Base-by-base conservation (phyloP, 2,888 invertebrate species). In the Morpho deidamia region DNA sequence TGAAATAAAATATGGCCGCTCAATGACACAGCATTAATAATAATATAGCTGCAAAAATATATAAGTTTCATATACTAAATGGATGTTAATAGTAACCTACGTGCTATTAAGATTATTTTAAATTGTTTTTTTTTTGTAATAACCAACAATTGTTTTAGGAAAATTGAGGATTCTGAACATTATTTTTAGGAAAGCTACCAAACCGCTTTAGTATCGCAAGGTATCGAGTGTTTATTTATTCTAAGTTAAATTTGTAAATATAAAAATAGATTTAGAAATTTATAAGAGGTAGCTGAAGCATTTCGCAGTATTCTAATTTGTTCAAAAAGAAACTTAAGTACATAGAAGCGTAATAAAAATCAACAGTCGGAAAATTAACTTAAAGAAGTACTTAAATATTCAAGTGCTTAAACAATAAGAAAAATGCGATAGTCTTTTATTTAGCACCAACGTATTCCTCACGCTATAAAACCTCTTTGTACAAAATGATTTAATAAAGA, bases 261-360 rank as follows among this genome's bases (percentile, higher is more conserved):
- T 71, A 86, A 83, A 85, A 84, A 85, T 85, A 87, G 72, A 75
- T 82, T 83, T 78, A 81, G 76, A 83, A 79, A 72, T 71, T 74
- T 79, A 74, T 69, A 72, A 85, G 87, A 86, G 85, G 87, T 87
- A 86, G 86, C 80, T 82, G 77, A 78, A 79, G 78, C 78, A 62
- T 63, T 59, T 56, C 58, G 68, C 70, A 66, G 58, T 55, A 59
- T 68, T 70, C 66, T 67, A 71, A 74, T 57, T 54, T 69, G 61
- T 68, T 64, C 23, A 69, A 53, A 53, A 38, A 51, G 12, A 69
- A 69, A 79, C 74, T 79, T 82, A 83, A 83, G 83, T 83, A 83
- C 83, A 50, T 71, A 51, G 64, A 69, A 74, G 64, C 67, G 61
- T 55, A 57, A 52, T 53, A 12, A 45, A 58, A 56, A 61, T 50